A percentile compares a stretch with the other conserved stretches of the same genome.
Conservation (phyloP, 2,113 vertebrate genomes). For the Anthoscopus minutus region DNA sequence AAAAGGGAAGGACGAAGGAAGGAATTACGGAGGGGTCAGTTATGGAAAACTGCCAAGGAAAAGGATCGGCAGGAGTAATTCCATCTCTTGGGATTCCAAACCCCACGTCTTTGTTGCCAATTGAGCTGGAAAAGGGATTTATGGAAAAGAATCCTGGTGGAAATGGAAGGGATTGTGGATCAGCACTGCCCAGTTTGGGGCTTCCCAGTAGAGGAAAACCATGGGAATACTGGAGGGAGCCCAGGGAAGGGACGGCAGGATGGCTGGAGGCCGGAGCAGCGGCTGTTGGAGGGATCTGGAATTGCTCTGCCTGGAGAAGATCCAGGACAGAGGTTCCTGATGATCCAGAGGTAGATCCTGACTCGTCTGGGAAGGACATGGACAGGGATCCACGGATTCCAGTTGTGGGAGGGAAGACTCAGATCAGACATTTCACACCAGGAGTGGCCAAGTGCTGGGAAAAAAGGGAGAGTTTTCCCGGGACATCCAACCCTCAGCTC, state of each 20-base stretch:
- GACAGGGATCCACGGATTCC: too few relatives aligned
- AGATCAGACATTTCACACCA: too few relatives aligned
- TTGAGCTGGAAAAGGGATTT: neutral
- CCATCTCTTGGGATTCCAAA: neutral
- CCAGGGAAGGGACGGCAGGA: too few relatives aligned
- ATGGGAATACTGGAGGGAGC: rapidly evolving
- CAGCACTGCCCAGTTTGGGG: neutral
- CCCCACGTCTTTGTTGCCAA: too few relatives aligned
- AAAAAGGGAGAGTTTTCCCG: too few relatives aligned
- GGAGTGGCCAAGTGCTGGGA: too few relatives aligned
- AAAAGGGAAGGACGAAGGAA: neutral
- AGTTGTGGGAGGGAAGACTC: too few relatives aligned
- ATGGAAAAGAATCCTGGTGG: neutral
- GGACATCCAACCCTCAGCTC: too few relatives aligned
- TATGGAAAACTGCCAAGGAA: neutral
- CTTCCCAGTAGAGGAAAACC: neutral
- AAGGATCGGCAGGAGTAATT: neutral
- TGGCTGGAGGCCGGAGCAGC: neutral
- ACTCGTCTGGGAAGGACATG: too few relatives aligned
- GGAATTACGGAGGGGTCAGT: neutral
- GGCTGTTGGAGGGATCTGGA: neutral
- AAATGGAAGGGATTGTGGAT: neutral
- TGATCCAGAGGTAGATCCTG: too few relatives aligned
- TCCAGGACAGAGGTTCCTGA: neutral
- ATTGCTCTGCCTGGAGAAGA: neutral